Percentiles rank a stretch among this genome's conserved stretches.
phyloP scores from a whole-genome alignment of 2,797 vertebrate species.

The Merluccius polli region DNA sequence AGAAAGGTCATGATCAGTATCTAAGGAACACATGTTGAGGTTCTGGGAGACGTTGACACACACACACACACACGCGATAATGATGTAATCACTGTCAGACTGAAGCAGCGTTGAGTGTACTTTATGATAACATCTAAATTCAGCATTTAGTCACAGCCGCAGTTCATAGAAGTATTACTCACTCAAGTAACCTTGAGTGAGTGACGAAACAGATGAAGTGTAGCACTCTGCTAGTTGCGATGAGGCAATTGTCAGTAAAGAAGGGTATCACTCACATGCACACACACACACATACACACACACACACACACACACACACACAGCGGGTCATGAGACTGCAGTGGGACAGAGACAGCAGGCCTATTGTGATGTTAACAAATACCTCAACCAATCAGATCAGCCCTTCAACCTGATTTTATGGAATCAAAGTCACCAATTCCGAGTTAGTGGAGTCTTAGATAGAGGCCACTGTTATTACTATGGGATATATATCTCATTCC shows the following conservation, averaged over 20 bases:
- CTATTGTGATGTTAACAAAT: background rate
- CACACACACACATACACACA: constrained; percentile 12
- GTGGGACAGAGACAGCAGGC: constrained; percentile 15
- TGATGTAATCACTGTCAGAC: background rate
- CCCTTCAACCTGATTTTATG: background rate
- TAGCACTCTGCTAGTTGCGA: background rate
- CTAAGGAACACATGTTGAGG: background rate
- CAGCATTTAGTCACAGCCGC: too few relatives aligned
- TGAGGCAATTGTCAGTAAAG: background rate
- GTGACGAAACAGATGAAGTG: background rate
- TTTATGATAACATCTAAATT: too few relatives aligned
- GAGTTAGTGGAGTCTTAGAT: background rate
- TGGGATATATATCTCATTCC: background rate
- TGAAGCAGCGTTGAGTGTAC: background rate
- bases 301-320: constrained; percentile 15
- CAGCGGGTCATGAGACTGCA: constrained; percentile 38
- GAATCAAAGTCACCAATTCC: constrained; percentile 4
- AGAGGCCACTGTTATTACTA: background rate
- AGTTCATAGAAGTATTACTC: too few relatives aligned
- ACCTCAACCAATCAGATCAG: background rate
- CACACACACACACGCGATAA: too few relatives aligned
- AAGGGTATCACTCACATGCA: background rate
- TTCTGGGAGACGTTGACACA: too few relatives aligned
- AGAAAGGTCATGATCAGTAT: background rate
- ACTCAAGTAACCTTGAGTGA: background rate